Evolutionary conservation across 2,888 invertebrate species (phyloP).

Genomic region (Pardosa pseudoannulata): DNA sequence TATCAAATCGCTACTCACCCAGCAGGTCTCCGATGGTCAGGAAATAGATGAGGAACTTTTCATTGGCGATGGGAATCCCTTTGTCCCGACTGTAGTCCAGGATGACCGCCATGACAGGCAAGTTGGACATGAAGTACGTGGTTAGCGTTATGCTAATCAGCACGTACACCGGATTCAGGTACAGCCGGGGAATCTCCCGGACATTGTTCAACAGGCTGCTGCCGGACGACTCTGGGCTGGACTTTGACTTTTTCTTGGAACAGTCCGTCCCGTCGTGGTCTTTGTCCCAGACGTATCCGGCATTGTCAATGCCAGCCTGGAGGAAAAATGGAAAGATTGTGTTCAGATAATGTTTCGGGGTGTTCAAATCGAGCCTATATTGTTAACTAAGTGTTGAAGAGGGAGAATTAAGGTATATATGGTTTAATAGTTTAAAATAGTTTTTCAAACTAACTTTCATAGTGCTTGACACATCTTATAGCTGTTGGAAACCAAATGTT

Average conservation of each 20-base stretch:
- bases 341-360: too few species aligned
- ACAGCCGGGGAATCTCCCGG: slow-evolving; percentile 14
- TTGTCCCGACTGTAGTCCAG: slow-evolving; percentile 54
- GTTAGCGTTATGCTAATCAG: slow-evolving; percentile 47
- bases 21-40: slow-evolving; percentile 40
- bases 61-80: slow-evolving; percentile 5
- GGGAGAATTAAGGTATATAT: too few species aligned
- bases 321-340: too few species aligned
- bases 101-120: slow-evolving; percentile 42
- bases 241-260: too few species aligned
- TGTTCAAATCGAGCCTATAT: too few species aligned
- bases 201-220: not conserved
- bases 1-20: slow-evolving; percentile 29
- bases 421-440: too few species aligned
- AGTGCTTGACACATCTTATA: too few species aligned
- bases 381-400: too few species aligned
- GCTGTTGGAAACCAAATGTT: too few species aligned
- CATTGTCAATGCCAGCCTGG: not conserved
- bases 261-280: not conserved
- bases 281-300: not conserved
- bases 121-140: slow-evolving; percentile 34
- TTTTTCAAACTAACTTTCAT: too few species aligned
- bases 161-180: slow-evolving; percentile 33
- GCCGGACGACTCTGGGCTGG: too few species aligned
- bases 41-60: slow-evolving; percentile 44